phyloP scores from a whole-genome alignment of 2,888 invertebrate species.

The Horisme vitalbata region DNA sequence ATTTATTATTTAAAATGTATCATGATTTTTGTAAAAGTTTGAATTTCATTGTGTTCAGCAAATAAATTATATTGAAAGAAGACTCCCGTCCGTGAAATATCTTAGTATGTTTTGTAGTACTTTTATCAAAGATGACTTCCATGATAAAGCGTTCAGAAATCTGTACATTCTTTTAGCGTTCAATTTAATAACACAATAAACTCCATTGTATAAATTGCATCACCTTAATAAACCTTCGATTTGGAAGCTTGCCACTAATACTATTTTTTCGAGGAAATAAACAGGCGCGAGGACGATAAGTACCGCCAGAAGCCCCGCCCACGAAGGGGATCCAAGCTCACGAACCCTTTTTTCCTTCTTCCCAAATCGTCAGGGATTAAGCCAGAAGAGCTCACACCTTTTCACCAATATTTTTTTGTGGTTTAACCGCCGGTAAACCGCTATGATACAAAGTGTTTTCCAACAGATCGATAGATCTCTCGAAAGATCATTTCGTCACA shows the following conservation, averaged over 20 bases:
- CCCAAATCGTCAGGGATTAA: conserved; percentile 79
- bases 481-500: conserved; percentile 52
- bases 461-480: conserved; percentile 59
- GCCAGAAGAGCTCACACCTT: conserved; percentile 73
- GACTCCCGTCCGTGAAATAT: too few species aligned
- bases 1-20: too few species aligned
- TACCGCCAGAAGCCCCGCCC: conserved; percentile 57
- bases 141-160: too few species aligned
- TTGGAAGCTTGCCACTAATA: conserved; percentile 54
- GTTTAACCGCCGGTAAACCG: conserved; percentile 64
- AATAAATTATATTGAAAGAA: too few species aligned
- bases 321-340: conserved; percentile 58
- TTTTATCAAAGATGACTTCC: too few species aligned
- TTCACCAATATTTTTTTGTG: conserved; percentile 72
- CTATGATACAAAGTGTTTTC: conserved; percentile 67
- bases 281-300: conserved; percentile 66
- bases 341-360: conserved; percentile 78
- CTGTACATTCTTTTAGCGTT: not conserved
- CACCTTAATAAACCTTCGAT: conserved; percentile 42
- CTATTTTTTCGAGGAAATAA: conserved; percentile 64
- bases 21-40: too few species aligned
- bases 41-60: too few species aligned
- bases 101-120: too few species aligned
- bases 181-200: not conserved
- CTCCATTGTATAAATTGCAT: conserved; percentile 20